Conservation (phyloP, 2,113 vertebrate genomes). For the Catharus minimus region DNA sequence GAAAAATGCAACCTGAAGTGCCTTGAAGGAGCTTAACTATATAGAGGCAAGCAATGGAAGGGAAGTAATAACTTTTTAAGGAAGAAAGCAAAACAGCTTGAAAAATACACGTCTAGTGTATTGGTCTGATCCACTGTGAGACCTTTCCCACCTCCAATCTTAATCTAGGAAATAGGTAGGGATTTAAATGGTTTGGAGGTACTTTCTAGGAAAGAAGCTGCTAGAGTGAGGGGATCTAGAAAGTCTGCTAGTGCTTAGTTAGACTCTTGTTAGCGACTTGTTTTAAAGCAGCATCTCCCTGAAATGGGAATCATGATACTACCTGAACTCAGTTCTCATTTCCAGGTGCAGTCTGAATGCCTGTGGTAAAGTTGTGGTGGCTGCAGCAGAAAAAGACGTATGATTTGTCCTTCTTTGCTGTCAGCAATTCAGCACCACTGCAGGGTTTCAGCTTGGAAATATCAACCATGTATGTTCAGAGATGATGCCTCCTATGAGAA, state of each 20-base stretch:
- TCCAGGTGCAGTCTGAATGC: not conserved
- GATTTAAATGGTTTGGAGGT: not conserved
- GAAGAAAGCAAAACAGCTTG: not conserved
- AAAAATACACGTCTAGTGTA: not conserved
- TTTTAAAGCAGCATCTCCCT: not conserved
- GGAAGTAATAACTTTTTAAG: not conserved
- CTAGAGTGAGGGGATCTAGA: not conserved
- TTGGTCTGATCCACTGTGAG: not conserved
- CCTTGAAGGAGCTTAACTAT: not conserved
- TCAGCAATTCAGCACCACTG: not conserved
- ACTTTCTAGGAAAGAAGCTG: conserved; percentile 17
- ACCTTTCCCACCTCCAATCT: not conserved
- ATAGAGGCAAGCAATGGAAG: not conserved
- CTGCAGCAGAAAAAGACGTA: not conserved
- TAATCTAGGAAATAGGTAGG: not conserved
- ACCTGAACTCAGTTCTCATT: not conserved
- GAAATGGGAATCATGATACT: not conserved
- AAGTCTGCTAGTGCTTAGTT: not conserved
- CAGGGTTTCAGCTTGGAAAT: not conserved
- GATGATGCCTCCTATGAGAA: not conserved
- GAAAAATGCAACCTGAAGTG: not conserved
- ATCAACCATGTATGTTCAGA: not conserved
- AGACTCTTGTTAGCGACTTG: not conserved
- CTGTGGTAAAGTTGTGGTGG: not conserved
- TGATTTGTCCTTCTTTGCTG: not conserved